Conservation (phyloP, 2,888 invertebrate species). For the Drosophila mimica region DNA sequence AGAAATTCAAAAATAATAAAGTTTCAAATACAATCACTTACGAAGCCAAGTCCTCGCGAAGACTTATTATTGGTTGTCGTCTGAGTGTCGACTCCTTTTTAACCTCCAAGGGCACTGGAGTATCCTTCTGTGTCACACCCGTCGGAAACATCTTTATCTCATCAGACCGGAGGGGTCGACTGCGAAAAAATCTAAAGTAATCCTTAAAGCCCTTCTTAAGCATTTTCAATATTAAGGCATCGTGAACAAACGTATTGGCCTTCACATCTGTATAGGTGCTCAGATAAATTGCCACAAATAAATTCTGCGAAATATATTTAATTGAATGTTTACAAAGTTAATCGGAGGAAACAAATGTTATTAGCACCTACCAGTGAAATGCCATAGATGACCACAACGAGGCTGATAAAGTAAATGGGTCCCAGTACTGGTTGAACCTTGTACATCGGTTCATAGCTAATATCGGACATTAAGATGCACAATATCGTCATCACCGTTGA, state of each 20-base stretch:
- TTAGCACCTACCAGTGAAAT: conserved; percentile 19
- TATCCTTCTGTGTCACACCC: too few relatives aligned
- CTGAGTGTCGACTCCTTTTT: neutral
- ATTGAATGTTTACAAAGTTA: neutral
- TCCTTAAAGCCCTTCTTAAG: conserved; percentile 1
- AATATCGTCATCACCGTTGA: neutral
- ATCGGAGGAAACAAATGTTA: rapidly evolving
- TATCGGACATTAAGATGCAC: conserved; percentile 12
- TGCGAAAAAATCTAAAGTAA: conserved; percentile 10
- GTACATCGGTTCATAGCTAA: conserved; percentile 9
- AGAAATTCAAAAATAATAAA: too few relatives aligned
- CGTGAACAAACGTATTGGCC: conserved; percentile 1
- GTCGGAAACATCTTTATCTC: too few relatives aligned
- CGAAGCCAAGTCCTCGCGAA: conserved; percentile 26
- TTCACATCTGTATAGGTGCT: conserved; percentile 10
- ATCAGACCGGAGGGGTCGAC: neutral
- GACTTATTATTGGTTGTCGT: neutral
- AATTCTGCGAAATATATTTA: conserved; percentile 4
- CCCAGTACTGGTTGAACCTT: neutral
- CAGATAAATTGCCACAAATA: conserved; percentile 41
- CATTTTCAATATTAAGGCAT: conserved; percentile 17
- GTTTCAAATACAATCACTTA: neutral
- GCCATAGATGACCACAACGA: neutral
- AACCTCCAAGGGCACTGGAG: neutral
- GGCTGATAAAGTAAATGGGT: conserved; percentile 12